Conservation (phyloP, 1,140 invertebrate genomes). For the Bombus confusus region DNA sequence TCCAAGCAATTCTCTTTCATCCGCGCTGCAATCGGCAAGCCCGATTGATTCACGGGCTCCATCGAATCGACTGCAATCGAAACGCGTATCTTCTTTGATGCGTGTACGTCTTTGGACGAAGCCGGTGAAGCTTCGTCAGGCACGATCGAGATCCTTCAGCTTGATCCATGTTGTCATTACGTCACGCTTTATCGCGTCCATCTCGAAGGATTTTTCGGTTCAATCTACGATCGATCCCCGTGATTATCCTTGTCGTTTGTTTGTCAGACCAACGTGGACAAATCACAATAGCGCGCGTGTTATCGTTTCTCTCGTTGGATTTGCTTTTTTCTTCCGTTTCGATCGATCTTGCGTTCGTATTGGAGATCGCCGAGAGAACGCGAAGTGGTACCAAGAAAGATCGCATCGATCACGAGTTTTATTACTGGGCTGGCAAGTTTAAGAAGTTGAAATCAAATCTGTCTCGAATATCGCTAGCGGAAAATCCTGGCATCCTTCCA, state of each 20-base stretch:
- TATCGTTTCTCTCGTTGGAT: neutral
- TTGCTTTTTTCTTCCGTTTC: neutral
- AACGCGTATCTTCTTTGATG: neutral
- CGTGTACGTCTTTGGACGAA: constrained; percentile 22
- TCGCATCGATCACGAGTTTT: constrained; percentile 13
- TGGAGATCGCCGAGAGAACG: too few relatives aligned
- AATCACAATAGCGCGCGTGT: neutral
- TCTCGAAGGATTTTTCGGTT: constrained; percentile 37
- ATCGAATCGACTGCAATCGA: neutral
- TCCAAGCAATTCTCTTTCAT: constrained; percentile 43
- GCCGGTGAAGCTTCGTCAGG: constrained; percentile 4
- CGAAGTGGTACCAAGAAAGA: neutral
- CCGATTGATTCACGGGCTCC: constrained; percentile 16
- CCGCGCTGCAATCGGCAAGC: constrained; percentile 12
- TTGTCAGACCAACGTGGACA: neutral
- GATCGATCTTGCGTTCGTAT: neutral
- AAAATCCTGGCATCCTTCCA: neutral
- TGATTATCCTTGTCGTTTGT: neutral
- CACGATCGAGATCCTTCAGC: constrained; percentile 10
- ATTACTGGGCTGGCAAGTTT: neutral
- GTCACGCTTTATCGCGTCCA: constrained; percentile 59
- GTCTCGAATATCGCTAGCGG: neutral
- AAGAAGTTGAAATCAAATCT: constrained; percentile 37
- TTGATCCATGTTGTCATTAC: constrained; percentile 13
- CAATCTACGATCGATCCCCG: neutral